Base-by-base conservation (phyloP, 2,888 invertebrate genomes). In the Zele albiditarsus region DNA sequence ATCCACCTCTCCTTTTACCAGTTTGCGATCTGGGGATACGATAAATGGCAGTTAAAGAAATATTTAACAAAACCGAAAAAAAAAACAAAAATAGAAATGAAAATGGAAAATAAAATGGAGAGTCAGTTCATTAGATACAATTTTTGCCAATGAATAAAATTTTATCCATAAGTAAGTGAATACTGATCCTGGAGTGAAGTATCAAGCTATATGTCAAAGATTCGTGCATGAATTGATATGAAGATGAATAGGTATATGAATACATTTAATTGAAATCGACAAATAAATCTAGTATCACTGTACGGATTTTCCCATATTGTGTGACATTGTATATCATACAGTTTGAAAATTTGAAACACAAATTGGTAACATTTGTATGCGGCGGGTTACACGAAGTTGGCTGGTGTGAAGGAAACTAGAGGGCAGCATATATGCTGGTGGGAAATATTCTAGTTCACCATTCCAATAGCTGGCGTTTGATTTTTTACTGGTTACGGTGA, bases 21-120 rank as follows among this genome's bases (percentile, higher is more conserved):
- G 58, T 69, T 57, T 58, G 57, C 28, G 68, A 69, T 69, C 53
- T 27, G 12, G 53, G 20, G 33, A 69, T 12, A 57, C 6, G 68
- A 69, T 69, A 69, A 69, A 49, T 42, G 28, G 25, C 38, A 65
- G 23, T 25, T 67, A 38, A 38, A 63, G 33, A 63, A 63, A 33
- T 63, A 63, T 63, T 63, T 31, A 14, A 33, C 46, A 3, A 46
- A 46, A n/a, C 4, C 3, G 14, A 46, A 46, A n/a, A 46, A n/a
- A 14, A 42, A 42, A 14, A 14, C 12, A 14, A 42, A 42, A 14
- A 42, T 10, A 42, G 10, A 46, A 46, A 46, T 12, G 38, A 4
- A 46, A 46, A 46, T 12, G 38, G 10, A 2, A 38, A 38, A 38
- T 23, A 46, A 46, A 46, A 49, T 46, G 46, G 46, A 23, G 28